Conservation (phyloP, 2,888 invertebrate species). For the Drosophila mimica region DNA sequence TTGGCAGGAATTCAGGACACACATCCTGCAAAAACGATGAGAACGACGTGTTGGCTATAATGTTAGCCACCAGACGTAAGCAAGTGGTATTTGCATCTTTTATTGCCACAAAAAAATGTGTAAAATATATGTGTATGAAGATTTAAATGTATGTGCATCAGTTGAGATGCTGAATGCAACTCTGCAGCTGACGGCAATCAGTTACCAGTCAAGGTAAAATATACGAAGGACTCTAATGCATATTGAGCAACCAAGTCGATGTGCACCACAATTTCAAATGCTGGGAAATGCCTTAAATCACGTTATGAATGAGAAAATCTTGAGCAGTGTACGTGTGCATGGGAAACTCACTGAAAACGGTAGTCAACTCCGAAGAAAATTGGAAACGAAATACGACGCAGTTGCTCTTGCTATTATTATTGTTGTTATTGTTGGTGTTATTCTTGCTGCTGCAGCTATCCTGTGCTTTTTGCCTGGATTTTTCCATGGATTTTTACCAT, state of each 20-base stretch:
- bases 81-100: conserved; percentile 45
- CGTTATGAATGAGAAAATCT: conserved; percentile 76
- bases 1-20: conserved; percentile 25
- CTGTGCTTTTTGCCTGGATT: conserved; percentile 36
- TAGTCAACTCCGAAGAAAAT: conserved; percentile 57
- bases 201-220: conserved; percentile 61
- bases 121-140: conserved; percentile 2
- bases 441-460: conserved; percentile 7
- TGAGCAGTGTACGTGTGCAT: conserved; percentile 71
- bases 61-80: conserved; percentile 25
- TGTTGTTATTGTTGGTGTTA: conserved; percentile 27
- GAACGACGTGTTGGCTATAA: conserved; percentile 26
- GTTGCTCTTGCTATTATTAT: conserved; percentile 5
- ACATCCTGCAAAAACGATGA: conserved; percentile 15
- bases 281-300: conserved; percentile 51
- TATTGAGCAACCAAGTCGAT: conserved; percentile 58
- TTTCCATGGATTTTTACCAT: conserved; percentile 63
- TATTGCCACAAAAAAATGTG: conserved; percentile 16
- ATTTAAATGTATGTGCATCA: conserved; percentile 43
- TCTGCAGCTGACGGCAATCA: conserved; percentile 61
- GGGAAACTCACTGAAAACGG: conserved; percentile 43
- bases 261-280: conserved; percentile 45
- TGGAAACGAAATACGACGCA: conserved; percentile 67
- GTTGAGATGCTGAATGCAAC: conserved; percentile 73
- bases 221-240: conserved; percentile 43